A percentile compares a stretch with the other conserved stretches of the same genome.
These are phyloP conservation scores for Hylyphantes graminicola DNA, from an alignment of 1,140 invertebrate species.

Conservation along the genomic window DNA sequence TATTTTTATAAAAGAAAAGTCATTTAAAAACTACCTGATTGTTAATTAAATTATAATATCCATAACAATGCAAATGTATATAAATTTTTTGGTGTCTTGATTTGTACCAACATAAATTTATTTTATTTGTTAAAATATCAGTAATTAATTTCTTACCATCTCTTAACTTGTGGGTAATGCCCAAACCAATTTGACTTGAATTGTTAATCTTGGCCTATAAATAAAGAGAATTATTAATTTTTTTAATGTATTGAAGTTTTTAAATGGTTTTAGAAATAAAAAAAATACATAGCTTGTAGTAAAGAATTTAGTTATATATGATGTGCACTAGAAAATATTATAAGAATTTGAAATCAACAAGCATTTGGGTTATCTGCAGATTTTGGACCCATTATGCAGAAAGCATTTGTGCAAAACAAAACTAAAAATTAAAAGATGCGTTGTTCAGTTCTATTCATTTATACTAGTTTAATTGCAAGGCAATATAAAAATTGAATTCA, in stretches of 20 bases:
- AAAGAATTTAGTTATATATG: too few relatives aligned
- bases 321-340: neutral
- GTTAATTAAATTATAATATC: too few relatives aligned
- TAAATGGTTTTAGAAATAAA: neutral
- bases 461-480: too few relatives aligned
- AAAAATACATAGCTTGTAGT: neutral
- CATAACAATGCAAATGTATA: neutral
- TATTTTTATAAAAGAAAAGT: too few relatives aligned
- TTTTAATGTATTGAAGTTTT: neutral
- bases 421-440: too few relatives aligned
- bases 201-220: conserved; percentile 93
- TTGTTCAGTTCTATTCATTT: too few relatives aligned
- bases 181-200: conserved; percentile 91
- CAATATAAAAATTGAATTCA: too few relatives aligned
- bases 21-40: too few relatives aligned
- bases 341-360: neutral
- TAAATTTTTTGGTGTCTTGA: too few relatives aligned
- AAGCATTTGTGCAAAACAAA: too few relatives aligned
- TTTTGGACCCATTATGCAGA: too few relatives aligned
- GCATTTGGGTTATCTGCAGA: too few relatives aligned
- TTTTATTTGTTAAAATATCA: neutral
- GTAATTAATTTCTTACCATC: conserved; percentile 73
- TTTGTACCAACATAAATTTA: neutral
- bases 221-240: conserved; percentile 35
- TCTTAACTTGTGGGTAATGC: conserved; percentile 92